Evolutionary conservation across 2,888 invertebrate species (phyloP), one percentile per base, ranked within the genome.

Genomic region (Smittia sp.): DNA sequence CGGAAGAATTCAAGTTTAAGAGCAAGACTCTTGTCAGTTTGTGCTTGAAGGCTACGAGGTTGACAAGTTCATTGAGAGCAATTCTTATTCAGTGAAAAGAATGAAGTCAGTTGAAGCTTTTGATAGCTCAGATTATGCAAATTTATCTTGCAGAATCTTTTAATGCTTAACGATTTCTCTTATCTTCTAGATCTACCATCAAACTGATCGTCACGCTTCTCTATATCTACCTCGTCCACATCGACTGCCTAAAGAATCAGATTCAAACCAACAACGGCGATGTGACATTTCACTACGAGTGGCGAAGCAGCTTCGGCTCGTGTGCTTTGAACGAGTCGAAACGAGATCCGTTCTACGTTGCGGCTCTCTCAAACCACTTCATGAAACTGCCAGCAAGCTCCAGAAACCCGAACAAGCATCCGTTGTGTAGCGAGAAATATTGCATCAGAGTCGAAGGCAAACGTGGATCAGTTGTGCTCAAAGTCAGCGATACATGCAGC

Each of bases 371-470:
- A n/a, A 25, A 52, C 11, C n/a, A 54, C 25, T 69, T 41, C 46
- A 69, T 69, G 69, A 69, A 54, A 32, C 41, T 69, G 4, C 69
- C 69, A 11, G 24, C 18, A 20, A 18, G 25, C 15, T 15, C 52
- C 1, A 54, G 27, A 18, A 69, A 69, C 54, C 69, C 69, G 27
- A 69, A 69, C 20, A 69, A 69, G 3, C 69, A 69, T 69, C 69
- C 69, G 13, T 41, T 25, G 1, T 69, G 69, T 54, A 27, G 1
- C 3, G 32, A 54, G 9, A 9, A 15, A 1, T 22, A 69, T 69
- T 69, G 69, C 13, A 15, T 69, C 2, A 22, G 52, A 54, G 15
- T 69, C 2, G 27, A 27, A 15, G 69, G 69, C 0, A 54, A 52
- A 9, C 27, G 54, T 18, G 32, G 69, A 1, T 69, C 69, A 6